Evolutionary conservation across 2,797 vertebrate genomes (phyloP), one percentile per base, ranked within the genome.

Genomic region (Pseudochirops corinnae): DNA sequence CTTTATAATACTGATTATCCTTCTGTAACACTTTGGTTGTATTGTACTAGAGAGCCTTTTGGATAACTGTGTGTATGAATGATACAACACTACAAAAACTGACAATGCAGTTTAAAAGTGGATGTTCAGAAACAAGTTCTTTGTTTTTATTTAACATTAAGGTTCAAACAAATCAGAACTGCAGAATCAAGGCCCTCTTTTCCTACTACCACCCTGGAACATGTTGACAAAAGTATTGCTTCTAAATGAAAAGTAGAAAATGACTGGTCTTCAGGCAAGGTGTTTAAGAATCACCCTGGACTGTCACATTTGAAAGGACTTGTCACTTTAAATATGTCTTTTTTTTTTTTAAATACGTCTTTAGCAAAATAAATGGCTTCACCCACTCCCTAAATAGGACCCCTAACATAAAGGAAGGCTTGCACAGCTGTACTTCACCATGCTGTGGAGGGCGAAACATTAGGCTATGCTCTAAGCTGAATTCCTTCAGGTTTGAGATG

Each of bases 211-310:
- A 67, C 6, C 58, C 67, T 74, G n/a, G 18, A 82, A n/a, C n/a
- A 82, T 21, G 5, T 9, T 67, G 62, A 67, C 18, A 82, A 82
- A 82, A 82, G 67, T 39, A 0, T 39, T 24, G 67, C n/a, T 82
- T 29, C 93, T 87, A 18, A 90, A 33, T 95, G 82, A 96, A 95
- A 92, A 94, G 94, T 46, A 92, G 55, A 87, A 91, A 97, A 94
- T 91, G 96, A 97, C 56, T 92, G 95, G 67, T 90, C 97, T 87
- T 93, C 96, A 97, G 97, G 95, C 94, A 95, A 97, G 95, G 96
- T 98, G 93, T 53, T 95, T 94, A 93, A 94, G 94, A 5, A 96
- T 97, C 95, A 96, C 90, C 93, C 55, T 82, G 39, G 52, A 29
- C 57, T 31, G 93, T 58, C 60, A 94, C 60, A 74, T 39, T 39